A percentile compares a stretch with the other conserved stretches of the same genome.
These are phyloP conservation scores for Troglohyphantes excavatus DNA, from an alignment of 2,888 invertebrate genomes.

Conservation along the genomic window DNA sequence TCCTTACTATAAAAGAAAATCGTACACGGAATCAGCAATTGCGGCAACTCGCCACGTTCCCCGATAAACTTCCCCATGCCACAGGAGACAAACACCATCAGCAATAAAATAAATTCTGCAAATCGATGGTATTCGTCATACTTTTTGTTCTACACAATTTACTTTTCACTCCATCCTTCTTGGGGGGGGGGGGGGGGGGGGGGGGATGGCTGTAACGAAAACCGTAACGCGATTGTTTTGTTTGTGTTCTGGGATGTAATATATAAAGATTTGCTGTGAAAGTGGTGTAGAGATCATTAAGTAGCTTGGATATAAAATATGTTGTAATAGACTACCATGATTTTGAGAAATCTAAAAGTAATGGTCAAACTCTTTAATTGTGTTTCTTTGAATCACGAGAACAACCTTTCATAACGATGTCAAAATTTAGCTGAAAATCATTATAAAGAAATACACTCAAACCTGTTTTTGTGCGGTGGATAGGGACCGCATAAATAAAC, in stretches of 20 bases:
- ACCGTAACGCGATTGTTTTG: neutral
- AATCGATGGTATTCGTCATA: conserved; percentile 47
- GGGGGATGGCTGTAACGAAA: neutral
- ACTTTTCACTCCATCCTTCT: neutral
- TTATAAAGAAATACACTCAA: too few relatives aligned
- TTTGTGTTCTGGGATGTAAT: neutral
- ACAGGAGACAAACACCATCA: neutral
- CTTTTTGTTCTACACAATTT: conserved; percentile 35
- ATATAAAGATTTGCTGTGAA: neutral
- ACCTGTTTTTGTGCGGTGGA: too few relatives aligned
- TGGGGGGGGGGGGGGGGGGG: neutral
- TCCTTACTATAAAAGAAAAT: neutral
- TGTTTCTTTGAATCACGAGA: too few relatives aligned
- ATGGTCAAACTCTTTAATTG: too few relatives aligned
- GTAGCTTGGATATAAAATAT: too few relatives aligned
- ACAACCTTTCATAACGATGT: too few relatives aligned
- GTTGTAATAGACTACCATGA: too few relatives aligned
- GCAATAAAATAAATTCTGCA: conserved; percentile 28
- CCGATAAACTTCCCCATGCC: conserved; percentile 26
- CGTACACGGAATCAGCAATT: conserved; percentile 36
- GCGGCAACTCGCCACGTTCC: conserved; percentile 12
- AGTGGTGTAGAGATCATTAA: neutral
- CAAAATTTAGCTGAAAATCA: too few relatives aligned
- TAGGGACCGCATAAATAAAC: too few relatives aligned
- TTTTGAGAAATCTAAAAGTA: too few relatives aligned